These are phyloP conservation scores for Deilephila porcellus DNA, from an alignment of 2,888 invertebrate genomes.

Conservation along the genomic window DNA sequence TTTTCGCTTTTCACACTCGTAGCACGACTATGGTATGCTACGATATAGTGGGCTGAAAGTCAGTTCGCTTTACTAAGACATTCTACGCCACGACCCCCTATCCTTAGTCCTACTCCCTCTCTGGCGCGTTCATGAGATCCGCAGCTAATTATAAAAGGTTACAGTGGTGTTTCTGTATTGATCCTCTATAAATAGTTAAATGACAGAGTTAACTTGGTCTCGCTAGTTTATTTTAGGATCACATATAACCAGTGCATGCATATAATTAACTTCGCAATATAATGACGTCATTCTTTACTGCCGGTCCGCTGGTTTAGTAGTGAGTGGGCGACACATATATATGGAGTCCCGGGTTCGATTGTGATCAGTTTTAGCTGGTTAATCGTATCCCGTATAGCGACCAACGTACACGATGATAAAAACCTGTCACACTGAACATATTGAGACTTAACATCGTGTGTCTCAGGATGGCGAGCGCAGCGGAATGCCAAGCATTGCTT, in stretches of 20 bases:
- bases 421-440: no score
- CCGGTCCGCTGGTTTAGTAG: background rate
- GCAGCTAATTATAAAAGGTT: constrained; percentile 20
- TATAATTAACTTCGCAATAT: background rate
- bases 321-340: background rate
- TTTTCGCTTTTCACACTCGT: no score
- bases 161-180: constrained; percentile 7
- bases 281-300: constrained; percentile 18
- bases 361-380: no score
- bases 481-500: no score
- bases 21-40: no score
- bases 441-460: no score
- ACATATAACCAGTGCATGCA: background rate
- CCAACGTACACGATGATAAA: no score
- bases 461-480: no score
- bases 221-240: background rate
- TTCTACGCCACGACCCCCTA: background rate
- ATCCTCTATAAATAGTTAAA: constrained; percentile 25
- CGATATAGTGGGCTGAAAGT: no score
- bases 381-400: no score
- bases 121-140: background rate
- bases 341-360: no score
- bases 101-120: background rate
- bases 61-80: background rate
- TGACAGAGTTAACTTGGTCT: constrained; percentile 17